Percentiles rank a stretch among this genome's conserved stretches.
These are phyloP conservation scores for Caerostris extrusa DNA, from an alignment of 1,140 invertebrate genomes.

Conservation along the genomic window DNA sequence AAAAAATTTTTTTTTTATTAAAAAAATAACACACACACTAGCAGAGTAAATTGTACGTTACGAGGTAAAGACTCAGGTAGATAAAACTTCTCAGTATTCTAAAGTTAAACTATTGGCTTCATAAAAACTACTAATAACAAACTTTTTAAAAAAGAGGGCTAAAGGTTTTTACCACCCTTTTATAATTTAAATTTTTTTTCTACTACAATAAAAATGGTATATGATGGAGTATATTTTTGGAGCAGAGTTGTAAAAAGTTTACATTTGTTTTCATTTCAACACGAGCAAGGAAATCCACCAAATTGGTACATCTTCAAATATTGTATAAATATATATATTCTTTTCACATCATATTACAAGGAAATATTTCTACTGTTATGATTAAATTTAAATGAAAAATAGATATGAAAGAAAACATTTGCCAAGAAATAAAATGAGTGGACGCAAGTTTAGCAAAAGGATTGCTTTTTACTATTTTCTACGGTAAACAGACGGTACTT, in stretches of 20 bases:
- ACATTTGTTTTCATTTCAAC: too few relatives aligned
- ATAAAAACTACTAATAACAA: slow-evolving; percentile 23
- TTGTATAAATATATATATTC: too few relatives aligned
- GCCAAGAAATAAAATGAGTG: neutral
- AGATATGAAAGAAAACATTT: neutral
- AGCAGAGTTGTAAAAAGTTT: too few relatives aligned
- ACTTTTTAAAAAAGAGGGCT: neutral
- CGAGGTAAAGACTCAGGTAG: neutral
- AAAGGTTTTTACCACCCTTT: neutral
- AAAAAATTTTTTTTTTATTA: neutral
- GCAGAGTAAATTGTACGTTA: neutral
- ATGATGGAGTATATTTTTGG: too few relatives aligned
- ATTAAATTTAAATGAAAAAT: neutral
- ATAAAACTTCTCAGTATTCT: neutral
- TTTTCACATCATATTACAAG: too few relatives aligned
- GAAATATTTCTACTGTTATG: too few relatives aligned
- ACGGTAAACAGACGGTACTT: neutral
- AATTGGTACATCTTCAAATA: too few relatives aligned
- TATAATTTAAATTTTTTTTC: neutral
- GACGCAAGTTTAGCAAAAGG: too few relatives aligned
- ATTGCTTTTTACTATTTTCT: neutral
- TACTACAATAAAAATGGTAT: too few relatives aligned
- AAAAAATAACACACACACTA: too few relatives aligned
- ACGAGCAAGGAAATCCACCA: too few relatives aligned
- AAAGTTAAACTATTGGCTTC: neutral